Percentiles rank a stretch among this genome's conserved stretches.
phyloP scores from a whole-genome alignment of 1,140 invertebrate species.

The Antheraea pernyi region DNA sequence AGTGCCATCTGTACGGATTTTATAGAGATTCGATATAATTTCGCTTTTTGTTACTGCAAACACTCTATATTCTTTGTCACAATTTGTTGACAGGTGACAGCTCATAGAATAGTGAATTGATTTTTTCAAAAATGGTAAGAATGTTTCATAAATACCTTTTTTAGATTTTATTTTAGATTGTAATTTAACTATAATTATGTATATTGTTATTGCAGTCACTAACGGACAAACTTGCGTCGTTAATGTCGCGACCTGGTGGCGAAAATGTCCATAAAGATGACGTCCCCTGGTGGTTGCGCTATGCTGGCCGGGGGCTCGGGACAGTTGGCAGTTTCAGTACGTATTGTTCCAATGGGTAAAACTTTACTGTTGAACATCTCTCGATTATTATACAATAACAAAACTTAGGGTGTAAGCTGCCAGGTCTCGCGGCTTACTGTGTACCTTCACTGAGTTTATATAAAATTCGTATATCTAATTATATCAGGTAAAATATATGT shows the following conservation, averaged over 20 bases:
- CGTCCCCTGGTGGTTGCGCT: slow-evolving; percentile 93
- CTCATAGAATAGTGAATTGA: slow-evolving; percentile 58
- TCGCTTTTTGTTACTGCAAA: too few species aligned
- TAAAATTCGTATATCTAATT: background rate
- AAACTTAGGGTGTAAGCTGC: background rate
- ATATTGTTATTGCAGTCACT: slow-evolving; percentile 82
- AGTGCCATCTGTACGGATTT: too few species aligned
- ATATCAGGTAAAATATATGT: background rate
- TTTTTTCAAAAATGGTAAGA: slow-evolving; percentile 75
- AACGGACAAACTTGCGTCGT: slow-evolving; percentile 86
- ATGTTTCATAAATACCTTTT: slow-evolving; percentile 38
- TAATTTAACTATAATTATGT: slow-evolving; percentile 35
- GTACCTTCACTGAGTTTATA: background rate
- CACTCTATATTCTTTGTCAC: background rate
- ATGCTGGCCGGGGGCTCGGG: slow-evolving; percentile 89
- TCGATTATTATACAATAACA: background rate
- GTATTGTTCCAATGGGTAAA: slow-evolving; percentile 37
- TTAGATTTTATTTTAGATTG: slow-evolving; percentile 14
- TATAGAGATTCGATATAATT: too few species aligned
- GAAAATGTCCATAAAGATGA: slow-evolving; percentile 88
- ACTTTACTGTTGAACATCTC: background rate
- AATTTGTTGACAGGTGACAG: slow-evolving; percentile 47
- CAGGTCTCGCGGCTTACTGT: background rate
- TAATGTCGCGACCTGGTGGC: slow-evolving; percentile 88
- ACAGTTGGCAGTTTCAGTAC: slow-evolving; percentile 87